Percentiles rank a stretch among this genome's conserved stretches.
phyloP scores from a whole-genome alignment of 1,140 invertebrate genomes.

The Telenomus remus region DNA sequence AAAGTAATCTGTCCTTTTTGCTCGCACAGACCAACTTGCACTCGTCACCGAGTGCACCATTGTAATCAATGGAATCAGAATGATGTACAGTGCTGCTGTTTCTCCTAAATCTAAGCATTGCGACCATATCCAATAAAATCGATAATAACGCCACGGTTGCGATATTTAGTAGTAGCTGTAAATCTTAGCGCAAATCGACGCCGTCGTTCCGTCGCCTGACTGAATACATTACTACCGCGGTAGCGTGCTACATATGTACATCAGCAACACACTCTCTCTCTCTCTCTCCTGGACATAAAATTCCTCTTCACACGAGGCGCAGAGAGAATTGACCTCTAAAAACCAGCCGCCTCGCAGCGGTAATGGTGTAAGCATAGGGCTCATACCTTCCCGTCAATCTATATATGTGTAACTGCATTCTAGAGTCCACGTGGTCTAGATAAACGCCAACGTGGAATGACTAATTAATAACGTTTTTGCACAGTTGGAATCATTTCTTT shows the following conservation, averaged over 20 bases:
- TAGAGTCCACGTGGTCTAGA: slow-evolving; percentile 9
- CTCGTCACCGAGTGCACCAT: slow-evolving; percentile 24
- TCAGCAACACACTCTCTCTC: slow-evolving; percentile 52
- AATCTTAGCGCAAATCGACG: slow-evolving; percentile 70
- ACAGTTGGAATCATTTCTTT: not conserved
- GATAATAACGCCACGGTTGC: slow-evolving; percentile 70
- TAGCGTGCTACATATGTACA: slow-evolving; percentile 61
- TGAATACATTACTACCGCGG: slow-evolving; percentile 65
- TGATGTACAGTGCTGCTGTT: slow-evolving; percentile 69
- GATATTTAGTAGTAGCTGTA: slow-evolving; percentile 72
- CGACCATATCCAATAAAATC: slow-evolving; percentile 67
- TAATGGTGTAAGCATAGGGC: slow-evolving; percentile 51
- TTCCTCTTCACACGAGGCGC: slow-evolving; percentile 38
- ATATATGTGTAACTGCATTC: slow-evolving; percentile 49
- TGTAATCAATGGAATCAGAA: slow-evolving; percentile 66
- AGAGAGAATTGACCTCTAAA: slow-evolving; percentile 54
- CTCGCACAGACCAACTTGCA: slow-evolving; percentile 2
- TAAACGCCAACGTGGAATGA: slow-evolving; percentile 30
- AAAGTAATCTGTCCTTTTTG: not conserved
- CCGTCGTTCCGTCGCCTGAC: slow-evolving; percentile 61
- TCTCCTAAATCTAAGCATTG: slow-evolving; percentile 63
- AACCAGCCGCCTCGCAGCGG: slow-evolving; percentile 49
- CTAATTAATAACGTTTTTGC: slow-evolving; percentile 5
- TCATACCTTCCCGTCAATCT: slow-evolving; percentile 39
- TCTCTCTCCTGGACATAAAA: slow-evolving; percentile 59